Percentiles rank a stretch among this genome's conserved stretches.
phyloP scores from a whole-genome alignment of 2,888 invertebrate species.

The Halictus quadricinctus region DNA sequence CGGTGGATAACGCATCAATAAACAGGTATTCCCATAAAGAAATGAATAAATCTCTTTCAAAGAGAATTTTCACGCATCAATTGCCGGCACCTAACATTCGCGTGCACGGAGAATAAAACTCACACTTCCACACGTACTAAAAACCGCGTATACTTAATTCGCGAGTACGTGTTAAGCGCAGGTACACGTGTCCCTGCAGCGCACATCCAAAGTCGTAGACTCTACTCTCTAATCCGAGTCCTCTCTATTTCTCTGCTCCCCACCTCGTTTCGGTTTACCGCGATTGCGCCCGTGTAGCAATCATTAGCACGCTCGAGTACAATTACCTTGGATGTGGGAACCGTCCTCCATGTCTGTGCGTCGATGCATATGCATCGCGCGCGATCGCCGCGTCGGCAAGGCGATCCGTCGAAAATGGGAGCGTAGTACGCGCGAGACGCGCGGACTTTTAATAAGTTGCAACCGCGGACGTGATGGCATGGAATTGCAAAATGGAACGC shows the following conservation, averaged over 20 bases:
- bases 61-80: too few species aligned
- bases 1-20: too few species aligned
- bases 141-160: too few species aligned
- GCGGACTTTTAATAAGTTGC: conserved; percentile 52
- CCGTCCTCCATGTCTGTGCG: conserved; percentile 38
- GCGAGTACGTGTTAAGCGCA: neutral
- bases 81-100: too few species aligned
- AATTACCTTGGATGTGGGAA: conserved; percentile 70
- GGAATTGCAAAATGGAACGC: conserved; percentile 65
- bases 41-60: too few species aligned
- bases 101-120: too few species aligned
- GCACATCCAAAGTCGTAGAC: neutral
- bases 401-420: conserved; percentile 56
- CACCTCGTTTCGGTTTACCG: conserved; percentile 46
- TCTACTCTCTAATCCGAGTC: neutral
- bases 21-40: too few species aligned
- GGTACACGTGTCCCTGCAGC: too few species aligned
- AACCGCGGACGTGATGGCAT: conserved; percentile 49
- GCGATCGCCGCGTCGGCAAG: conserved; percentile 49
- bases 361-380: conserved; percentile 55
- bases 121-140: too few species aligned
- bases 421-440: conserved; percentile 50
- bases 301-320: conserved; percentile 65
- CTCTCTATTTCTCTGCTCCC: neutral
- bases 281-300: conserved; percentile 67